phyloP scores from a whole-genome alignment of 2,797 vertebrate genomes.

The Lepus oiostolus region DNA sequence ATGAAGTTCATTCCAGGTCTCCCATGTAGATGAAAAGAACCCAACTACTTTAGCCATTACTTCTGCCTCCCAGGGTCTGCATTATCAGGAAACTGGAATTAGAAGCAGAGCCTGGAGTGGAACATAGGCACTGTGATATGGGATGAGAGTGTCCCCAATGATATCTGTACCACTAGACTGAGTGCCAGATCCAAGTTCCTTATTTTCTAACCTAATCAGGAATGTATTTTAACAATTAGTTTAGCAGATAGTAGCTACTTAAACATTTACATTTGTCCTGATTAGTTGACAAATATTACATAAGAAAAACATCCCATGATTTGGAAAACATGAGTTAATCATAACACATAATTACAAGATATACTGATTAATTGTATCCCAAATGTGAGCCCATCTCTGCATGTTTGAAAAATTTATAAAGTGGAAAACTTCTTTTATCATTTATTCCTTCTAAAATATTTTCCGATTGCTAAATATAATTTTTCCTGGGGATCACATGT shows the following conservation, averaged over 20 bases:
- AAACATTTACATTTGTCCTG: not conserved
- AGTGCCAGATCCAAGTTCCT: not conserved
- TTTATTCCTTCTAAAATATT: conserved; percentile 56
- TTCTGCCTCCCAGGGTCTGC: too few relatives aligned
- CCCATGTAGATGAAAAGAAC: too few relatives aligned
- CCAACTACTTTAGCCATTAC: too few relatives aligned
- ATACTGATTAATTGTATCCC: not conserved
- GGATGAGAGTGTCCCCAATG: too few relatives aligned
- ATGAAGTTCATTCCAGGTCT: too few relatives aligned
- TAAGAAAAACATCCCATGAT: not conserved
- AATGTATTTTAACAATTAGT: not conserved
- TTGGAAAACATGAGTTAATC: conserved; percentile 17
- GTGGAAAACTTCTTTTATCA: not conserved
- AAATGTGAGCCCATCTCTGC: not conserved
- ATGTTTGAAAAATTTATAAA: not conserved
- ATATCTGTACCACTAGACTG: too few relatives aligned
- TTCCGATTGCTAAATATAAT: conserved; percentile 78
- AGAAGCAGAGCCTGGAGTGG: too few relatives aligned
- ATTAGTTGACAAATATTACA: not conserved
- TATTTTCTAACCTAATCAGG: conserved; percentile 53
- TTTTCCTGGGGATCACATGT: conserved; percentile 50
- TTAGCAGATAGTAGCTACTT: not conserved
- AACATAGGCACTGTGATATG: too few relatives aligned
- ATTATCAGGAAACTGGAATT: too few relatives aligned
- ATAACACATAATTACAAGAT: not conserved